phyloP scores from a whole-genome alignment of 1,140 invertebrate genomes.

The Trachymyrmex cornetzi region DNA sequence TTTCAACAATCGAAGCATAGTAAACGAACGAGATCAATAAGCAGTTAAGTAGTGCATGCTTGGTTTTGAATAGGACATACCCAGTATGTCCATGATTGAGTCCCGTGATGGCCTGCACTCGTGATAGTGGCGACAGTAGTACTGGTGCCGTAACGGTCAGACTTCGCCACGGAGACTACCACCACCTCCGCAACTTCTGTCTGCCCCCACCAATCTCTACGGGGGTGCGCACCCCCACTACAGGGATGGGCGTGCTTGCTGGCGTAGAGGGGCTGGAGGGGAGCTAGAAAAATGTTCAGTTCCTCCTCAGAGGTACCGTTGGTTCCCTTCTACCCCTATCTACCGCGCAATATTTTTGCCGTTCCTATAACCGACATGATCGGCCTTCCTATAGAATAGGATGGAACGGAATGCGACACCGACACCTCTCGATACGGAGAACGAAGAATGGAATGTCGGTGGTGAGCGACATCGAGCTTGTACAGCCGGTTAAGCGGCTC shows the following conservation, averaged over 20 bases:
- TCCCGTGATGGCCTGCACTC: slow-evolving; percentile 83
- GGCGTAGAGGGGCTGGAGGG: slow-evolving; percentile 62
- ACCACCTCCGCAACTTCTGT: slow-evolving; percentile 54
- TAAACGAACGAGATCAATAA: slow-evolving; percentile 45
- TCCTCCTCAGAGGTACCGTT: slow-evolving; percentile 52
- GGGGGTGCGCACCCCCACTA: slow-evolving; percentile 71
- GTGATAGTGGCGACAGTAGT: slow-evolving; percentile 86
- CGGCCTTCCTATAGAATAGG: slow-evolving; percentile 52
- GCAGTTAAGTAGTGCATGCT: slow-evolving; percentile 80
- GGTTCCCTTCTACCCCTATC: slow-evolving; percentile 30
- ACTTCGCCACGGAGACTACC: slow-evolving; percentile 76
- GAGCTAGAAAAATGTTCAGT: slow-evolving; percentile 77
- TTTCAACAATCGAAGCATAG: slow-evolving; percentile 27
- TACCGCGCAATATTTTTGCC: slow-evolving; percentile 44
- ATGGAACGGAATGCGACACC: slow-evolving; percentile 43
- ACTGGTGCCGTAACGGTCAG: slow-evolving; percentile 85
- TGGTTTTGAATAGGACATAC: slow-evolving; percentile 85
- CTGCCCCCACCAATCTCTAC: slow-evolving; percentile 69
- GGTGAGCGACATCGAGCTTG: slow-evolving; percentile 54
- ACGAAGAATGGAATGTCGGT: slow-evolving; percentile 57
- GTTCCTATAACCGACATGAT: slow-evolving; percentile 62
- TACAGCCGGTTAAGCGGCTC: slow-evolving; percentile 52
- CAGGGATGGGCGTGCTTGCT: slow-evolving; percentile 80
- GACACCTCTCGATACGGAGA: slow-evolving; percentile 58
- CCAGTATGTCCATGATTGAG: slow-evolving; percentile 86